Percentiles rank a stretch among this genome's conserved stretches.
phyloP scores from a whole-genome alignment of 2,797 vertebrate species.

The Acanthurus lineatus region DNA sequence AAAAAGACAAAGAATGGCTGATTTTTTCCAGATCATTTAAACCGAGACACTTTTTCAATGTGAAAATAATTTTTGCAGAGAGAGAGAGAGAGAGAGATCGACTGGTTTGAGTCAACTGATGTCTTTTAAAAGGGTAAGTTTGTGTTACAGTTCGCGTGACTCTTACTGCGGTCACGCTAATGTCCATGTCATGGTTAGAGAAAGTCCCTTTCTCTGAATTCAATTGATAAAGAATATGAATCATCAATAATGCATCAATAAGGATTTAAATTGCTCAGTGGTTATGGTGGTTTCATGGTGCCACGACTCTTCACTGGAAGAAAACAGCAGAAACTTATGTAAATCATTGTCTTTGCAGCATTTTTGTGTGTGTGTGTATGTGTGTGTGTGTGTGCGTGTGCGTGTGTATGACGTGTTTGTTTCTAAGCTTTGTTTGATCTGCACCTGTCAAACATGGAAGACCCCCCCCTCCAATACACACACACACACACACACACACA shows the following conservation, averaged over 20 bases:
- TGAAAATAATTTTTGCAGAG: conserved; percentile 1
- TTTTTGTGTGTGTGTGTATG: conserved; percentile 2
- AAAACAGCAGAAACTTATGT: not conserved
- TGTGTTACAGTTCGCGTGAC: not conserved
- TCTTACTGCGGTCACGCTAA: not conserved
- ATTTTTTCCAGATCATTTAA: conserved; percentile 12
- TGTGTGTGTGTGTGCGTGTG: not conserved
- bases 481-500: not conserved
- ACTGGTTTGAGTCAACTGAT: not conserved
- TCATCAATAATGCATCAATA: not conserved
- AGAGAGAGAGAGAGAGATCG: not conserved
- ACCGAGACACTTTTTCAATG: not conserved
- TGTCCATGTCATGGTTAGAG: not conserved
- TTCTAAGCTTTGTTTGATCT: conserved; percentile 55
- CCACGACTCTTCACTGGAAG: not conserved
- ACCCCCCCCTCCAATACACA: not conserved
- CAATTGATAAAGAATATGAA: not conserved
- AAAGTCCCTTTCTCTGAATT: not conserved
- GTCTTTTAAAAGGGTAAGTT: no score
- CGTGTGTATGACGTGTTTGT: conserved; percentile 15
- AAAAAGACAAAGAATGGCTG: conserved; percentile 22
- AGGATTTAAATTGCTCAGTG: not conserved
- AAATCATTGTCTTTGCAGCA: not conserved
- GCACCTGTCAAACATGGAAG: conserved; percentile 68
- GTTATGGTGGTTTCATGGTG: not conserved